Base-by-base conservation (phyloP, 2,113 vertebrate genomes). In the Fregata magnificens region DNA sequence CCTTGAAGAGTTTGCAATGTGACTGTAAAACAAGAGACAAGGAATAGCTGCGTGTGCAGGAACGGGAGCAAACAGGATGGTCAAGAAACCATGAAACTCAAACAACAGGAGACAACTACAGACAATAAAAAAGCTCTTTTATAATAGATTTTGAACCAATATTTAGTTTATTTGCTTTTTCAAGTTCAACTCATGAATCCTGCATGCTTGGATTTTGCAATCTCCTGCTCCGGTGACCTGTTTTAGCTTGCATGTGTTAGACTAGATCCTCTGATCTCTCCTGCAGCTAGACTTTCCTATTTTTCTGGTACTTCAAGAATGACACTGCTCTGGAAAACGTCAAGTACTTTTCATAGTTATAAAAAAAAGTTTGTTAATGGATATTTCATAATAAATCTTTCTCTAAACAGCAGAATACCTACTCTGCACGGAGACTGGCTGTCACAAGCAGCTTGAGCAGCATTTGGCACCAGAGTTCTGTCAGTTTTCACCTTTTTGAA, bases 381-480 rank as follows among this genome's bases (percentile, higher is more conserved):
- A n/a, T 79, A 44, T 76, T 82, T 91, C 73, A 36, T 62, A 56
- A 77, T 73, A 72, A 93, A 96, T 82, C 69, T 86, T 56, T 16
- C 38, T 38, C 52, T 17, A 31, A 77, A 20, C 14, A 56, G 70
- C 44, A 59, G 9, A 95, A 49, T 69, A 47, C 58, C 49, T 22
- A 10, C 58, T 29, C 32, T 81, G 36, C 8, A 5, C 22, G 34
- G 50, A 52, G 38, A n/a, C 28, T 28, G 78, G 36, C 84, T 90
- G 45, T 86, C 72, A 44, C 22, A 9, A 15, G 55, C 63, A 71
- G 49, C 29, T 45, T 29, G 17, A 82, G 65, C 71, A 78, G 56
- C 17, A 0, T 67, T 63, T 83, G 82, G 76, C 71, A 52, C 7
- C 26, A 12, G 20, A 17, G 16, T 12, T 74, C 11, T 11, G 38